Evolutionary conservation across 2,797 vertebrate genomes (phyloP).

Genomic region (Leptatherina wallacei): DNA sequence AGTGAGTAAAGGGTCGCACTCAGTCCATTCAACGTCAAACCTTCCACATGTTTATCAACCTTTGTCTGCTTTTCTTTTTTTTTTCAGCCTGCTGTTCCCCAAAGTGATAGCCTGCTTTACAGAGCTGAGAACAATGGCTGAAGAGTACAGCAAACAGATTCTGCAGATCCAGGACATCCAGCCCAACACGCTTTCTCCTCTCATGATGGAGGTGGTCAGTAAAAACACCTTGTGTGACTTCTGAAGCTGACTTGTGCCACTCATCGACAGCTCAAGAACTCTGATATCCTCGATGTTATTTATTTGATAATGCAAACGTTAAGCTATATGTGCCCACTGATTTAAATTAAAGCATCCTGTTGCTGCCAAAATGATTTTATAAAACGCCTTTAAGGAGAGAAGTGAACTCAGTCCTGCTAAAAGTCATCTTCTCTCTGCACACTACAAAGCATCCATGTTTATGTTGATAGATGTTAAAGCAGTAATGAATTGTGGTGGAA

Average conservation of each 20-base stretch:
- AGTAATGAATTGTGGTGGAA: neutral
- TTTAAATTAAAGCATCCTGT: neutral
- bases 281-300: neutral
- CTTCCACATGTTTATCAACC: neutral
- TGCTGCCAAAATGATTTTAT: neutral
- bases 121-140: slow-evolving; percentile 83
- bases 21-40: neutral
- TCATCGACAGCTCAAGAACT: neutral
- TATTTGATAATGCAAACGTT: neutral
- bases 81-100: slow-evolving; percentile 83
- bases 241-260: slow-evolving; percentile 1
- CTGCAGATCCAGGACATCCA: slow-evolving; percentile 85
- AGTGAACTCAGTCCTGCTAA: neutral
- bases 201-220: slow-evolving; percentile 85
- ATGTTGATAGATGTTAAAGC: neutral
- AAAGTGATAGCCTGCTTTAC: slow-evolving; percentile 86
- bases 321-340: neutral
- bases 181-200: slow-evolving; percentile 79
- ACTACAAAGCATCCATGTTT: neutral
- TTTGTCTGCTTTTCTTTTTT: slow-evolving; percentile 1
- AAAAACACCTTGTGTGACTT: slow-evolving; percentile 39
- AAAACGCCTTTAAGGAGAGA: neutral
- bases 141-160: slow-evolving; percentile 83
- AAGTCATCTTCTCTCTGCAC: neutral
- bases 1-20: slow-evolving; percentile 52